Conservation (phyloP, 2,113 vertebrate species). For the Hylia prasina region DNA sequence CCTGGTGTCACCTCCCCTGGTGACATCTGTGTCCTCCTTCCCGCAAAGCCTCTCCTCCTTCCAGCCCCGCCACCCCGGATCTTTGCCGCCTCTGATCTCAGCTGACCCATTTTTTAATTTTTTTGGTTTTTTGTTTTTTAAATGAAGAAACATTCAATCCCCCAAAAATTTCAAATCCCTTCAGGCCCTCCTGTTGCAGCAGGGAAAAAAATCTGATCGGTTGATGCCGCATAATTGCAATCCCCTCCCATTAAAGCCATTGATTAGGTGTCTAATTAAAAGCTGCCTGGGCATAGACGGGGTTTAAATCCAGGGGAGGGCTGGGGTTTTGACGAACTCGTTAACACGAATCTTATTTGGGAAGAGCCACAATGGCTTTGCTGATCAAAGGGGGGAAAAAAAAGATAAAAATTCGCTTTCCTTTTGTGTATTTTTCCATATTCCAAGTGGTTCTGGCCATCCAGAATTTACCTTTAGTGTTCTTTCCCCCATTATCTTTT, state of each 20-base stretch:
- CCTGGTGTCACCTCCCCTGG: no score
- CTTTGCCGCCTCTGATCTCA: background rate
- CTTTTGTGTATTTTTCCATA: background rate
- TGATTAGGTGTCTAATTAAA: slow-evolving; percentile 31
- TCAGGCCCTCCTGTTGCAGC: background rate
- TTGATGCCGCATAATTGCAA: background rate
- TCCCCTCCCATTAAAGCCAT: background rate
- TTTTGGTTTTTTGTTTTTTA: no score
- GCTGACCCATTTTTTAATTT: background rate
- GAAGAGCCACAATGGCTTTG: background rate
- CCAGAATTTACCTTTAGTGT: background rate
- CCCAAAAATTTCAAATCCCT: background rate
- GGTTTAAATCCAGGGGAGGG: background rate
- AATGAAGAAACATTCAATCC: background rate
- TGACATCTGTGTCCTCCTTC: background rate
- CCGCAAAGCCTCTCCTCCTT: background rate
- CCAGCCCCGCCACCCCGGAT: background rate
- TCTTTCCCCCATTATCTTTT: fast-evolving
- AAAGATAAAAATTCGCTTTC: background rate
- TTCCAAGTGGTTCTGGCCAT: background rate
- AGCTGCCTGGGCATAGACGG: background rate
- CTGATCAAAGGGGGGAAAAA: background rate
- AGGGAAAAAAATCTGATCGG: background rate
- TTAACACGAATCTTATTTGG: background rate
- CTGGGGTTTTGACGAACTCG: background rate